Conservation (phyloP, 2,797 vertebrate species). For the Eospalax fontanierii region DNA sequence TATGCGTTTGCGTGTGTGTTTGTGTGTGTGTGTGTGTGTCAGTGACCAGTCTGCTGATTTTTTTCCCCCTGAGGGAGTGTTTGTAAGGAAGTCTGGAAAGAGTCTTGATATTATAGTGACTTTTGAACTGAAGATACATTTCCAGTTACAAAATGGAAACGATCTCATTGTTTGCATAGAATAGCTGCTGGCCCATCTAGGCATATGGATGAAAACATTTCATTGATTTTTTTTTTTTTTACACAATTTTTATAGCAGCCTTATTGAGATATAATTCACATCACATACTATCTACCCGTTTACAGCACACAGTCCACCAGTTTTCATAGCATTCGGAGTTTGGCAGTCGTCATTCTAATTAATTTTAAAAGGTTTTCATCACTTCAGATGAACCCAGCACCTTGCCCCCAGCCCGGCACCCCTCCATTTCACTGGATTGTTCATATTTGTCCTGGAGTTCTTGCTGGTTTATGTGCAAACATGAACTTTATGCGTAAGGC, state of each 20-base stretch:
- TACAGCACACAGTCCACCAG: not conserved
- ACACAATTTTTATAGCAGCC: constrained; percentile 4
- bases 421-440: not conserved
- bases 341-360: not conserved
- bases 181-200: constrained; percentile 9
- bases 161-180: constrained; percentile 2
- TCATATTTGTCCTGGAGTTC: not conserved
- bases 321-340: not conserved
- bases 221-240: constrained; percentile 20
- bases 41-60: not conserved
- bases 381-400: not conserved
- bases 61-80: not conserved
- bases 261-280: constrained; percentile 31
- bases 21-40: not conserved
- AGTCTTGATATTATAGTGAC: not conserved
- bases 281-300: not conserved
- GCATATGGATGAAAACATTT: constrained; percentile 33
- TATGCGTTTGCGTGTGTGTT: not conserved
- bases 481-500: not conserved
- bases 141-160: constrained; percentile 34
- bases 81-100: constrained; percentile 35
- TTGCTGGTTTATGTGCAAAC: not conserved
- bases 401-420: accelerated
- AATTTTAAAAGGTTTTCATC: constrained; percentile 18
- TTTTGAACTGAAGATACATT: constrained; percentile 41